Base-by-base conservation (phyloP, 2,888 invertebrate genomes). In the Saturnia japonica region DNA sequence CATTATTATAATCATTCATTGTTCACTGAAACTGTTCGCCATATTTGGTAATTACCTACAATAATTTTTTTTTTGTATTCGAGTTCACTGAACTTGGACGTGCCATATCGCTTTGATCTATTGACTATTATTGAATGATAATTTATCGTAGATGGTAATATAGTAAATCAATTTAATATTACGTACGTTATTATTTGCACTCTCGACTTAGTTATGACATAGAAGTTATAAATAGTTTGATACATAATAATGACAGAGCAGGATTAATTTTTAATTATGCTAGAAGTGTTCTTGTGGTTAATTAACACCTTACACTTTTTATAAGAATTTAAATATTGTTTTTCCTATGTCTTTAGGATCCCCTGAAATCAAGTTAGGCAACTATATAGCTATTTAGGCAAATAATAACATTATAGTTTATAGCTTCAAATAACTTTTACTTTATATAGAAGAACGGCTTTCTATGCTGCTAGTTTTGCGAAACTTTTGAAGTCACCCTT, bases 341-440 rank as follows among this genome's bases (percentile, higher is more conserved):
- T 57, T 57, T 25, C 7, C 12, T 12, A 57, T 25, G 12, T 25
- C 12, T 60, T 28, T 57, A 14, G 28, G 4, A 60, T 28, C 1
- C 14, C 4, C 1, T 28, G 6, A 60, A 60, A 0, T 12, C 57
- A 14, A 6, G 1, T 60, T 25, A 28, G 25, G 11, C 28, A 60
- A 28, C 28, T n/a, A 60, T 0, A 28, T 60, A n/a, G n/a, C n/a
- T n/a, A n/a, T n/a, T n/a, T n/a, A n/a, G n/a, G n/a, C n/a, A n/a
- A n/a, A 12, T 25, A 28, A 60, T 4, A 60, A 25, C 25, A 60
- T 64, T 40, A 64, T 40, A 19, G n/a, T 64, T 64, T 64, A 64
- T 40, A 64, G 40, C 34, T 64, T 40, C 40, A 64, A 64, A 62
- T 40, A 40, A 8, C 40, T 64, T 64, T 64, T 40, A n/a, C 64